Evolutionary conservation across 2,113 vertebrate genomes (phyloP).

Genomic region (Myotis yumanensis): DNA sequence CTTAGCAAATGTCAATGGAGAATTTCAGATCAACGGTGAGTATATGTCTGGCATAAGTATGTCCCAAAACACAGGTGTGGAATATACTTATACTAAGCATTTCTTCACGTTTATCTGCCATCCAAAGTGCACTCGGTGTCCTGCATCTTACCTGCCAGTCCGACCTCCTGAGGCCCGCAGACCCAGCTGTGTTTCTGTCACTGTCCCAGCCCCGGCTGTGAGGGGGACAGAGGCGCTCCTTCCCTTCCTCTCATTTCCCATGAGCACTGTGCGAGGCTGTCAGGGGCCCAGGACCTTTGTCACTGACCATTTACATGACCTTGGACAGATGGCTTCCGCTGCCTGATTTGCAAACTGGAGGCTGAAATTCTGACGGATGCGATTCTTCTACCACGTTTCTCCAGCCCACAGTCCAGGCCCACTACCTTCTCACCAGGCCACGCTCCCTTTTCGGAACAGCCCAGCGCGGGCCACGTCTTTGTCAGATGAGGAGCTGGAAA

Average conservation of each 20-base stretch:
- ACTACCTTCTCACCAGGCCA: neutral
- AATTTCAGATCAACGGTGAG: neutral
- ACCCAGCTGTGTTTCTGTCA: neutral
- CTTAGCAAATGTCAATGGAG: neutral
- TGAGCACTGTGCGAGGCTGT: too few relatives aligned
- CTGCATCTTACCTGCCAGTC: neutral
- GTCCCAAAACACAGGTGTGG: neutral
- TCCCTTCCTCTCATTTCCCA: neutral
- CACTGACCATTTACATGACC: neutral
- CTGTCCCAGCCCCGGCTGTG: neutral
- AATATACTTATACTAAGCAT: neutral
- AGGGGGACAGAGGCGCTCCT: neutral
- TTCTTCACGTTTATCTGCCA: neutral
- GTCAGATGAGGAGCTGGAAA: neutral
- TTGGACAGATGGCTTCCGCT: neutral
- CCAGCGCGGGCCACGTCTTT: neutral
- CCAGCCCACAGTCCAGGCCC: neutral
- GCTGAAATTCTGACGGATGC: neutral
- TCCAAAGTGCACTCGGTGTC: neutral
- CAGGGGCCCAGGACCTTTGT: neutral
- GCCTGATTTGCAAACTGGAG: neutral
- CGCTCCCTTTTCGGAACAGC: too few relatives aligned
- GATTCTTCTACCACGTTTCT: neutral
- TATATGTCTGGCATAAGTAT: neutral
- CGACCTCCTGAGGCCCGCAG: neutral